These are phyloP conservation scores for Dasysyrphus tricinctus DNA, from an alignment of 2,888 invertebrate genomes.

Conservation along the genomic window DNA sequence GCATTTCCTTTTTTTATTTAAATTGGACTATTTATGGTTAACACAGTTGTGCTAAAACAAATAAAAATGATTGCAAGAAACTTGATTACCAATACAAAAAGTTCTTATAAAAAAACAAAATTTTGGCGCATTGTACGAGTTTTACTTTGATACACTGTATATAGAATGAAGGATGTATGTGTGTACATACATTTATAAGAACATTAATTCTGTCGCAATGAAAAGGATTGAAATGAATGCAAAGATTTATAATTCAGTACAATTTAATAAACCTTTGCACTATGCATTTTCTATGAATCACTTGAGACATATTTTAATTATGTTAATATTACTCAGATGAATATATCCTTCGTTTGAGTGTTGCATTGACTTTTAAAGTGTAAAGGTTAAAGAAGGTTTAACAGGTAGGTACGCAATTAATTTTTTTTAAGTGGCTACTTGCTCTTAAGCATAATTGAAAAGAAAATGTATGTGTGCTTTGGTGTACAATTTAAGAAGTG, in stretches of 20 bases:
- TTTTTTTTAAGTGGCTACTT: background rate
- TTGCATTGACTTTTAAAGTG: constrained; percentile 2
- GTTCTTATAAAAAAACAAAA: too few species aligned
- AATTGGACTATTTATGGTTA: too few species aligned
- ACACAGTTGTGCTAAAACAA: too few species aligned
- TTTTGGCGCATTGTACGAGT: too few species aligned
- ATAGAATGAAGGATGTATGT: background rate
- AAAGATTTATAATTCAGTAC: constrained; percentile 1
- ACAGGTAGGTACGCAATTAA: background rate
- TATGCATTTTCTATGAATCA: constrained; percentile 26
- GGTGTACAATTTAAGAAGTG: too few species aligned
- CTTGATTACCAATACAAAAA: too few species aligned
- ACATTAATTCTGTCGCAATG: constrained; percentile 2
- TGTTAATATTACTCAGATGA: constrained; percentile 9
- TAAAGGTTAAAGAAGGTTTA: background rate
- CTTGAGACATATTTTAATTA: constrained; percentile 59
- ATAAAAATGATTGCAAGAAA: too few species aligned
- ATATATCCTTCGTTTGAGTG: background rate
- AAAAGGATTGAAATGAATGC: constrained; percentile 12
- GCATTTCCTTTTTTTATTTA: too few species aligned
- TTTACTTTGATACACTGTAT: too few species aligned
- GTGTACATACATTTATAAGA: background rate
- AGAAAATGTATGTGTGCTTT: background rate
- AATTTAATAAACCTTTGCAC: background rate
- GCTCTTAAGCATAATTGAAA: background rate